A percentile compares a stretch with the other conserved stretches of the same genome.
phyloP scores from a whole-genome alignment of 2,888 invertebrate species.

The Microchrysa polita region DNA sequence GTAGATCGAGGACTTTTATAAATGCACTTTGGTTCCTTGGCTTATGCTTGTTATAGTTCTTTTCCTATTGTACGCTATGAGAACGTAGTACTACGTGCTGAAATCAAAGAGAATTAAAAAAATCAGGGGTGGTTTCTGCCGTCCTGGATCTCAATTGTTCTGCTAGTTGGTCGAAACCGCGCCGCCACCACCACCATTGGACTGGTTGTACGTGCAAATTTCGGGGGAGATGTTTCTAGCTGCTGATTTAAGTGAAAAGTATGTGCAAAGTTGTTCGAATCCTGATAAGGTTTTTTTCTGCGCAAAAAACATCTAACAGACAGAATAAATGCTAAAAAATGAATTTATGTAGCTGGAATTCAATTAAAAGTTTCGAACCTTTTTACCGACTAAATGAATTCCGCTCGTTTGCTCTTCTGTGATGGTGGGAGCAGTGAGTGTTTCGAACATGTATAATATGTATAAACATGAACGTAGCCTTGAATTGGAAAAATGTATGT shows the following conservation, averaged over 20 bases:
- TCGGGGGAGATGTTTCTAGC: not conserved
- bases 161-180: not conserved
- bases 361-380: constrained; percentile 28
- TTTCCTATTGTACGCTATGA: no score
- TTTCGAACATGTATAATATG: not conserved
- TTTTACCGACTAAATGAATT: constrained; percentile 27
- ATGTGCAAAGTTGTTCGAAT: constrained; percentile 9
- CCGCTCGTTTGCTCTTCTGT: constrained; percentile 3
- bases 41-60: no score
- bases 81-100: not conserved
- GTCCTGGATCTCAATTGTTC: not conserved
- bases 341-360: constrained; percentile 7
- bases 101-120: not conserved
- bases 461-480: not conserved
- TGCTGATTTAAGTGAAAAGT: constrained; percentile 9
- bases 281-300: not conserved
- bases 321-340: constrained; percentile 12
- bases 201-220: no score
- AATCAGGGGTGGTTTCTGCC: no score
- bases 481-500: no score
- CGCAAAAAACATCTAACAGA: not conserved
- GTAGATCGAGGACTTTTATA: no score
- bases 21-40: no score
- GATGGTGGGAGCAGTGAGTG: no score
- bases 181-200: not conserved